Conservation (phyloP, 2,113 vertebrate genomes). For the Paratilapia polleni region DNA sequence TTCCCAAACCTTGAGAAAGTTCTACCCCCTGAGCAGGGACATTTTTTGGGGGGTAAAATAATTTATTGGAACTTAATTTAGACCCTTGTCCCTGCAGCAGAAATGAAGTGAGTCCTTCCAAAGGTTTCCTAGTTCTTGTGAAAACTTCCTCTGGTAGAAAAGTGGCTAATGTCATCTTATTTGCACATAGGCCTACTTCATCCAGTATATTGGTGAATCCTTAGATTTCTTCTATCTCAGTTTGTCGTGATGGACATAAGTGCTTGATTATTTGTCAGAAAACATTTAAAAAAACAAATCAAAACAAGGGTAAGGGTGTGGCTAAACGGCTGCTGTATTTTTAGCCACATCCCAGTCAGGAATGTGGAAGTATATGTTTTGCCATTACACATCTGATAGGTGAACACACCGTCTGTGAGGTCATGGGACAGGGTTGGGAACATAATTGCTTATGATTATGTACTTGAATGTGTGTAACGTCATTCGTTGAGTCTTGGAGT, state of each 20-base stretch:
- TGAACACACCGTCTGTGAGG: background rate
- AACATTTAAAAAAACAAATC: background rate
- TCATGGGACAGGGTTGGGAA: background rate
- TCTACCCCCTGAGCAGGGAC: background rate
- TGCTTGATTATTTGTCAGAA: no score
- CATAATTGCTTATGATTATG: background rate
- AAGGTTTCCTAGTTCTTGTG: no score
- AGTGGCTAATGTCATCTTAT: no score
- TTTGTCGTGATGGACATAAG: background rate
- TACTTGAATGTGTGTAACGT: background rate
- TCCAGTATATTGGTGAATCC: no score
- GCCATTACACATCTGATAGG: background rate
- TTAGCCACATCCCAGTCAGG: background rate
- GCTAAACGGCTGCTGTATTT: accelerated
- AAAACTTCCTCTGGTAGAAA: no score
- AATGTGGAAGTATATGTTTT: conserved; percentile 17
- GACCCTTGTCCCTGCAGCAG: no score
- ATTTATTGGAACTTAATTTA: background rate
- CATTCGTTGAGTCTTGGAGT: accelerated
- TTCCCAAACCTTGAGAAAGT: background rate
- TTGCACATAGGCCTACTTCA: no score
- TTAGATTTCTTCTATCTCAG: no score
- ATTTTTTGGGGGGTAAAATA: background rate
- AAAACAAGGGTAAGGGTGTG: background rate
- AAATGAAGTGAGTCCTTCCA: no score